These are phyloP conservation scores for Leucozona laternaria DNA, from an alignment of 2,888 invertebrate species.

Conservation along the genomic window DNA sequence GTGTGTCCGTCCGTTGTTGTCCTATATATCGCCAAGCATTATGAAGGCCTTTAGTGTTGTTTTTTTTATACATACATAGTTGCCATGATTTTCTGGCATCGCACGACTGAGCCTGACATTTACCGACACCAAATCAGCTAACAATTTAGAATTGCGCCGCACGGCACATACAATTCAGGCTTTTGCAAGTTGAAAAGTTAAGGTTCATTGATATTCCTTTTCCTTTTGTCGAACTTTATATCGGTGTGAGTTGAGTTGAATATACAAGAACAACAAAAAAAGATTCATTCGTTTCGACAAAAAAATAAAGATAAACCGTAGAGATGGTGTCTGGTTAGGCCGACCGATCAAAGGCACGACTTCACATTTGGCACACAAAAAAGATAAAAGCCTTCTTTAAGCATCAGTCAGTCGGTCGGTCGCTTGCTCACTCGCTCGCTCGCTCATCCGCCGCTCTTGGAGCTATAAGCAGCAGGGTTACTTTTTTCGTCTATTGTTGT, in stretches of 20 bases:
- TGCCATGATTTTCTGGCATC: slow-evolving; percentile 43
- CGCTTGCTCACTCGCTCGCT: not conserved
- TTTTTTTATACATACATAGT: not conserved
- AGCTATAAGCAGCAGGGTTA: slow-evolving; percentile 41
- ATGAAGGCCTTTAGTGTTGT: slow-evolving; percentile 25
- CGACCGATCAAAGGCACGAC: slow-evolving; percentile 67
- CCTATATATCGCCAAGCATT: slow-evolving; percentile 20
- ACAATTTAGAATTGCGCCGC: slow-evolving; percentile 56
- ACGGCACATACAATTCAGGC: slow-evolving; percentile 33
- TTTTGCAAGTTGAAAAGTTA: slow-evolving; percentile 66
- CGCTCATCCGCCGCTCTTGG: slow-evolving; percentile 1
- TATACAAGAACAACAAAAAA: slow-evolving; percentile 8
- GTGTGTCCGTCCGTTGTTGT: slow-evolving; percentile 11
- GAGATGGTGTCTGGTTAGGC: slow-evolving; percentile 61
- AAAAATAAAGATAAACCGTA: not conserved
- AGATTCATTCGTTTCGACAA: slow-evolving; percentile 27
- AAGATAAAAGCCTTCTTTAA: slow-evolving; percentile 56
- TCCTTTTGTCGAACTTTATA: slow-evolving; percentile 28
- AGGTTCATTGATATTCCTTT: slow-evolving; percentile 65
- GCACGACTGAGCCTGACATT: slow-evolving; percentile 64
- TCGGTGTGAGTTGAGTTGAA: slow-evolving; percentile 7
- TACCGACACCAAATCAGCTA: slow-evolving; percentile 61
- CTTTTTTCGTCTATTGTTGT: slow-evolving; percentile 63
- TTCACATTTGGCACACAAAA: slow-evolving; percentile 68
- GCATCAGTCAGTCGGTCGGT: slow-evolving; percentile 20